Evolutionary conservation across 2,888 invertebrate genomes (phyloP).

Genomic region (Periphyllus acericola): DNA sequence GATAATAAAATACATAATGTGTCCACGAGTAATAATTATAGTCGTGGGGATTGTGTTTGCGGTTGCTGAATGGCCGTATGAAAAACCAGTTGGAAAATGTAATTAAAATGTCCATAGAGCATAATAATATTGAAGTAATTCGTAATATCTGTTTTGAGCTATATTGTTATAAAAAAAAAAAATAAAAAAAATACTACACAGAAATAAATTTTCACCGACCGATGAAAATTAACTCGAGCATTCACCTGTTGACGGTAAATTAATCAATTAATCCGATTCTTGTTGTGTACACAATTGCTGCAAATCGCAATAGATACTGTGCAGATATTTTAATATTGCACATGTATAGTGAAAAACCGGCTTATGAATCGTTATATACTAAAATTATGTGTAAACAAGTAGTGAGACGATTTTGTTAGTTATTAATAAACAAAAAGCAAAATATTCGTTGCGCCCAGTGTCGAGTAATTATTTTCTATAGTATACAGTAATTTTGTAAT

Average conservation of each 20-base stretch:
- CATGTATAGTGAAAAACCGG: neutral
- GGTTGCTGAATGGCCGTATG: neutral
- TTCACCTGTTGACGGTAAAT: neutral
- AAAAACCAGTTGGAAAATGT: constrained; percentile 42
- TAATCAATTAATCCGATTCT: too few species aligned
- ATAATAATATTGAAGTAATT: neutral
- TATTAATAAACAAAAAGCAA: neutral
- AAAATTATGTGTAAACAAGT: neutral
- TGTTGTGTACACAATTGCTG: too few species aligned
- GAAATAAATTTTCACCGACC: neutral
- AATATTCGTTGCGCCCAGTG: neutral
- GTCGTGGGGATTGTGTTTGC: neutral
- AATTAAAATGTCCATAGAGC: constrained; percentile 1
- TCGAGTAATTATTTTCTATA: neutral
- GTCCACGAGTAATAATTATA: neutral
- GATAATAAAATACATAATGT: neutral
- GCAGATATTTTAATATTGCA: too few species aligned
- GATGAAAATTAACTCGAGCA: neutral
- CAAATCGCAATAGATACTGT: too few species aligned
- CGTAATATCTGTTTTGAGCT: neutral
- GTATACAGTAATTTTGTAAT: neutral
- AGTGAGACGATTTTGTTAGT: neutral
- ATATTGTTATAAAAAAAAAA: neutral
- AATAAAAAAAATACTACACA: neutral
- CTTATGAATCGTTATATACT: too few species aligned